phyloP scores from a whole-genome alignment of 2,888 invertebrate genomes.

The Coelinius sp. region DNA sequence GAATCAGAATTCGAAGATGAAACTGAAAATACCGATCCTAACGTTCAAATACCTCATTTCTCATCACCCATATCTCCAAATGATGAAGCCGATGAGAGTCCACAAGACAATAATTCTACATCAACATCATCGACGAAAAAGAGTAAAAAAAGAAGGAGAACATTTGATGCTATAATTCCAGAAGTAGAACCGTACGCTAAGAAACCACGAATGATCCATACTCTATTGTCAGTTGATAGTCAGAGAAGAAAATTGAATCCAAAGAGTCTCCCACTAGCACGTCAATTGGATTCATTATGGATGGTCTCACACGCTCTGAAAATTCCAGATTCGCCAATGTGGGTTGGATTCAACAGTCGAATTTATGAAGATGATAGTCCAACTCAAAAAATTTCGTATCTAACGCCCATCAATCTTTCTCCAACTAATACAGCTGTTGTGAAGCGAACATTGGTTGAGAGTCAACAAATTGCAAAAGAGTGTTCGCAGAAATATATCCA shows the following conservation, averaged over 20 bases:
- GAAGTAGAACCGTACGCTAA: constrained; percentile 21
- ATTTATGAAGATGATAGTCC: constrained; percentile 42
- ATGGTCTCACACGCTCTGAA: constrained; percentile 43
- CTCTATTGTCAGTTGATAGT: neutral
- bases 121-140: neutral
- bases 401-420: constrained; percentile 54
- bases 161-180: constrained; percentile 31
- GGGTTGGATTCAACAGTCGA: constrained; percentile 53
- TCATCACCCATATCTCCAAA: neutral
- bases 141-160: constrained; percentile 32
- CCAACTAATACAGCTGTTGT: constrained; percentile 51
- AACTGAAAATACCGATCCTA: neutral
- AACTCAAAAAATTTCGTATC: constrained; percentile 49
- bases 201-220: constrained; percentile 8
- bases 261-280: neutral
- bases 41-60: neutral
- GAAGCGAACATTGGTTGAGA: constrained; percentile 41
- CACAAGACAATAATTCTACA: neutral
- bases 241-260: neutral
- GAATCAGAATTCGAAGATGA: neutral
- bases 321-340: constrained; percentile 50
- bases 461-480: constrained; percentile 44
- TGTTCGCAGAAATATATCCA: constrained; percentile 46
- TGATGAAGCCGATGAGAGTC: neutral
- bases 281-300: constrained; percentile 32